Conservation (phyloP, 2,797 vertebrate species). For the Clarias pachynema region DNA sequence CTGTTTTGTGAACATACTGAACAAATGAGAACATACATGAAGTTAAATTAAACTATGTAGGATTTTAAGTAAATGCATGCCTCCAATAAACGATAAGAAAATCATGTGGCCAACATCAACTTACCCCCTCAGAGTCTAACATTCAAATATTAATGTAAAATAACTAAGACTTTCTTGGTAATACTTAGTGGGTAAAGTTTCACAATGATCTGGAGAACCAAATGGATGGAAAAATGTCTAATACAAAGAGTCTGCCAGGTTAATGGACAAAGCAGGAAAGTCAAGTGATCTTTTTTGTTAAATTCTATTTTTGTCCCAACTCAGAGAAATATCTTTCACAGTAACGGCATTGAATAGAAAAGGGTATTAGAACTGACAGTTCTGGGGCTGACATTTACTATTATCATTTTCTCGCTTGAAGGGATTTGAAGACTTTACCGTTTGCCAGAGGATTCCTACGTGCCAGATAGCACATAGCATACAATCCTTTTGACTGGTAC, state of each 20-base stretch:
- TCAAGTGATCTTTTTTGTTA: not conserved
- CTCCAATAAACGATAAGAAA: conserved; percentile 16
- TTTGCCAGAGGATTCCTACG: not conserved
- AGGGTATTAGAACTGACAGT: conserved; percentile 9
- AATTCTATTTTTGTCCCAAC: conserved; percentile 4
- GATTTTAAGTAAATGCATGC: conserved; percentile 25
- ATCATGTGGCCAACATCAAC: conserved; percentile 1
- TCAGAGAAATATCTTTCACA: not conserved
- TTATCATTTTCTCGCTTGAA: not conserved
- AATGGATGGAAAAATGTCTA: conserved; percentile 9
- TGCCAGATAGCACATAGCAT: not conserved
- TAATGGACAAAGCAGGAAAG: conserved; percentile 13
- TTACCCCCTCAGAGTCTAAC: too few species aligned
- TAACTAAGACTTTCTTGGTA: not conserved
- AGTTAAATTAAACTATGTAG: conserved; percentile 5
- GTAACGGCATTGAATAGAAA: not conserved
- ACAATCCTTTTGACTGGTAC: not conserved
- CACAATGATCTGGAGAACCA: not conserved
- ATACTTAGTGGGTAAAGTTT: conserved; percentile 6
- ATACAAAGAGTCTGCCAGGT: not conserved
- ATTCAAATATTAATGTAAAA: conserved; percentile 11
- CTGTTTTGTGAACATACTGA: conserved; percentile 72
- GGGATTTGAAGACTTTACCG: not conserved
- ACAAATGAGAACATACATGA: conserved; percentile 62
- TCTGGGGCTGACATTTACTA: conserved; percentile 17